These are phyloP conservation scores for Gracilinanus agilis DNA, from an alignment of 2,113 vertebrate species.

Conservation along the genomic window DNA sequence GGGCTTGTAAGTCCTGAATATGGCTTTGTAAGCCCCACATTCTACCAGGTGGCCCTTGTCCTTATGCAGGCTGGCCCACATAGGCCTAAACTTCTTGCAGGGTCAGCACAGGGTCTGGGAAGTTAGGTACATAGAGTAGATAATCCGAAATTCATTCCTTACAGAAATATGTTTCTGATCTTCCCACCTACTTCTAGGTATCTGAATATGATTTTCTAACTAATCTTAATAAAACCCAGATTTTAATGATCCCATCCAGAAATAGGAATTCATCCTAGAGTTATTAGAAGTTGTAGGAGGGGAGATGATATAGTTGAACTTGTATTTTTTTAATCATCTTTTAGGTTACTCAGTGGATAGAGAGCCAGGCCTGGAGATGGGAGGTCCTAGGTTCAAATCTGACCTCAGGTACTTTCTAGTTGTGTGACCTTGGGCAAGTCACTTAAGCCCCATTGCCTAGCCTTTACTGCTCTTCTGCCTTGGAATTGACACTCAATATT, in stretches of 20 bases:
- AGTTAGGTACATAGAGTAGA: not conserved
- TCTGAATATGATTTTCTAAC: not conserved
- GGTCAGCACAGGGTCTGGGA: not conserved
- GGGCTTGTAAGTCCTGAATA: not conserved
- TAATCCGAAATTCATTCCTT: not conserved
- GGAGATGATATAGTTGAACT: not conserved
- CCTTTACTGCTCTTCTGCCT: too few species aligned
- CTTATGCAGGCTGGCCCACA: not conserved
- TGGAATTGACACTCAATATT: too few species aligned
- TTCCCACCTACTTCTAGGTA: not conserved
- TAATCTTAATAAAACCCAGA: not conserved
- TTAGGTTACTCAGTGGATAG: too few species aligned
- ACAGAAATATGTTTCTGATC: not conserved
- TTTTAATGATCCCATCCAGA: not conserved
- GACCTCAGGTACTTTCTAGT: too few species aligned
- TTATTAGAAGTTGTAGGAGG: not conserved
- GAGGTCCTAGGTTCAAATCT: too few species aligned
- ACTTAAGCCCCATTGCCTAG: too few species aligned
- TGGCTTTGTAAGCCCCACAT: not conserved
- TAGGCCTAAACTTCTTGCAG: not conserved
- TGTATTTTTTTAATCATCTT: not conserved
- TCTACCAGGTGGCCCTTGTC: not conserved
- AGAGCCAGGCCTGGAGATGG: too few species aligned
- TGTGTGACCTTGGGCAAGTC: too few species aligned
- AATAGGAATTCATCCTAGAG: not conserved